Evolutionary conservation across 2,888 invertebrate genomes (phyloP).

Genomic region (Chesias legatella): DNA sequence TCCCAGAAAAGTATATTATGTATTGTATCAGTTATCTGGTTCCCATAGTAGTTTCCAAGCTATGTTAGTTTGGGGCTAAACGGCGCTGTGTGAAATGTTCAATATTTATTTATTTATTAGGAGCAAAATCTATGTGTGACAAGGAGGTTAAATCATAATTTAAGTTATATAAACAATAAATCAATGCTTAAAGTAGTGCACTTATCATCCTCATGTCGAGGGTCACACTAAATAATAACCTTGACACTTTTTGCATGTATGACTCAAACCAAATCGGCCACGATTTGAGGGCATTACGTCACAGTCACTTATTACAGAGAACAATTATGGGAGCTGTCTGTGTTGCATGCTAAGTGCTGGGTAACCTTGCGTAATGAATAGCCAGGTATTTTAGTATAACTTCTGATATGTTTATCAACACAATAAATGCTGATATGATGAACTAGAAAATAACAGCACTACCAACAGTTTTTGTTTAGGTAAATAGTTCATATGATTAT

Average conservation of each 20-base stretch:
- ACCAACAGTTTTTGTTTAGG: too few species aligned
- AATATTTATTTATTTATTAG: too few species aligned
- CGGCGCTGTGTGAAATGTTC: too few species aligned
- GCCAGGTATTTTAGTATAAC: conserved; percentile 7
- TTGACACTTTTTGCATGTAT: conserved; percentile 41
- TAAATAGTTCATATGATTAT: too few species aligned
- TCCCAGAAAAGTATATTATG: too few species aligned
- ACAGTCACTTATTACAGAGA: conserved; percentile 45
- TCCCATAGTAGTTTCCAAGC: too few species aligned
- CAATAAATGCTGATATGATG: too few species aligned
- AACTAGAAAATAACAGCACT: too few species aligned
- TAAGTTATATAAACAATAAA: background rate
- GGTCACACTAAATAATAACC: conserved; percentile 33
- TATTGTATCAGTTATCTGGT: too few species aligned
- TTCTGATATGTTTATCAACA: background rate
- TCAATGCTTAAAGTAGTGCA: background rate
- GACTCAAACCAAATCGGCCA: conserved; percentile 46
- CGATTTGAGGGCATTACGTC: conserved; percentile 65
- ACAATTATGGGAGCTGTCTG: conserved; percentile 47
- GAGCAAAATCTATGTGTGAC: too few species aligned
- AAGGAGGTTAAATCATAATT: too few species aligned
- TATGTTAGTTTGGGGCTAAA: too few species aligned
- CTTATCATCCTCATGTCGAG: conserved; percentile 9
- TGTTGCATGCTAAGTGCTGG: conserved; percentile 53
- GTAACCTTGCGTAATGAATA: conserved; percentile 40